Base-by-base conservation (phyloP, 2,797 vertebrate genomes). In the Onychomys torridus region DNA sequence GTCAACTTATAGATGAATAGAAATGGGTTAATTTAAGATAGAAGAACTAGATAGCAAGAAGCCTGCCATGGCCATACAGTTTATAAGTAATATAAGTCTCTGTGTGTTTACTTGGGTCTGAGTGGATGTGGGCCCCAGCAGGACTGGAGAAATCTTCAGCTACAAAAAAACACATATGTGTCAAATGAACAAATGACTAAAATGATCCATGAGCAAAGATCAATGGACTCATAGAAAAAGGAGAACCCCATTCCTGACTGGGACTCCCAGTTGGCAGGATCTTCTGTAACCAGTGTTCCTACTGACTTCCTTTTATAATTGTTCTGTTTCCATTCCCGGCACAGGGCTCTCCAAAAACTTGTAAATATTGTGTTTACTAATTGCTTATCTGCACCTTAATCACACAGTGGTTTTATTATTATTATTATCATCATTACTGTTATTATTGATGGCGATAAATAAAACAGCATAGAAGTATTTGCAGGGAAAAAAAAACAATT, bases 321-420 rank as follows among this genome's bases (percentile, higher is more conserved):
- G 89, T 88, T 93, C 40, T 95, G 37, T 95, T 97, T 65, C 73
- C 84, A 82, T 83, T 91, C 34, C 25, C 55, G 69, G 59, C 27
- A 34, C 8, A 11, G 84, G 59, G 52, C n/a, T 96, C 23, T 21
- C 86, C 52, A 76, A 93, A 95, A 96, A 40, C 78, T 46, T 10
- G 2, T 95, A 97, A 95, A 96, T 96, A 96, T 89, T 88, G 78
- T 85, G 75, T 87, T 91, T 91, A 86, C 93, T 95, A 95, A 96
- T 95, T 96, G 97, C 67, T 94, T 96, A 96, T 96, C 97, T 97
- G 93, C 96, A 95, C 90, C 96, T 97, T 98, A 97, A 98, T 97
- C 97, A 98, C 97, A 97, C 2, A 96, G 96, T 86, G 84, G 87
- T 95, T 96, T 97, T 96, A 98, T 85, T 96, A 84, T 98, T 97